Evolutionary conservation across 2,888 invertebrate genomes (phyloP).

Genomic region (Hanleya hanleyi): DNA sequence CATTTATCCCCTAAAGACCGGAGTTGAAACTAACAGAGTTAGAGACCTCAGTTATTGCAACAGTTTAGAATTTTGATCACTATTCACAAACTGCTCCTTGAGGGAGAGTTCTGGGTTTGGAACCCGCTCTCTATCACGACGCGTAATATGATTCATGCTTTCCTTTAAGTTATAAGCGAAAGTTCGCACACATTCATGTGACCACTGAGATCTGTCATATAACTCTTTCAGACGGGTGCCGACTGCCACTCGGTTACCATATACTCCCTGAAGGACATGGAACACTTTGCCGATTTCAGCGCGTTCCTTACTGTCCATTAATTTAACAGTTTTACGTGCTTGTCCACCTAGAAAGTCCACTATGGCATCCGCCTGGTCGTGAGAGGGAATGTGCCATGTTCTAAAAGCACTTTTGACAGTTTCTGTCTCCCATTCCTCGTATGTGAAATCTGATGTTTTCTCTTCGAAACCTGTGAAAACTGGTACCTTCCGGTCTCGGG

Average conservation of each 20-base stretch:
- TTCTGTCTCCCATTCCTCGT: background rate
- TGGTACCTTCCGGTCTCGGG: background rate
- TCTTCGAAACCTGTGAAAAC: background rate
- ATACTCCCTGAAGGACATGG: background rate
- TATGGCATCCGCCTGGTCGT: background rate
- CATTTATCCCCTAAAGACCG: too few species aligned
- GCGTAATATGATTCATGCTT: background rate
- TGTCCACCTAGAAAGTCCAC: background rate
- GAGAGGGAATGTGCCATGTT: background rate
- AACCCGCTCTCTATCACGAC: background rate
- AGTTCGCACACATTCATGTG: background rate
- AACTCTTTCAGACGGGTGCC: background rate
- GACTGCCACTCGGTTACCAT: background rate
- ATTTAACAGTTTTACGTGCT: background rate
- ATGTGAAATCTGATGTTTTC: background rate
- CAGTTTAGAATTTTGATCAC: too few species aligned
- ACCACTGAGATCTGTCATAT: background rate
- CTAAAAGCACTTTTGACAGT: background rate
- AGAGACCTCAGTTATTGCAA: too few species aligned
- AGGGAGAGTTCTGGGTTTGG: background rate
- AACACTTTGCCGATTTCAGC: background rate
- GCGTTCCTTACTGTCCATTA: background rate
- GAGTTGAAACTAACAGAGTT: too few species aligned
- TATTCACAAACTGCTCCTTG: background rate
- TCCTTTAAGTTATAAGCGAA: background rate